Percentiles rank a stretch among this genome's conserved stretches.
Conservation (phyloP, 2,797 vertebrate genomes). For the Cygnus olor region DNA sequence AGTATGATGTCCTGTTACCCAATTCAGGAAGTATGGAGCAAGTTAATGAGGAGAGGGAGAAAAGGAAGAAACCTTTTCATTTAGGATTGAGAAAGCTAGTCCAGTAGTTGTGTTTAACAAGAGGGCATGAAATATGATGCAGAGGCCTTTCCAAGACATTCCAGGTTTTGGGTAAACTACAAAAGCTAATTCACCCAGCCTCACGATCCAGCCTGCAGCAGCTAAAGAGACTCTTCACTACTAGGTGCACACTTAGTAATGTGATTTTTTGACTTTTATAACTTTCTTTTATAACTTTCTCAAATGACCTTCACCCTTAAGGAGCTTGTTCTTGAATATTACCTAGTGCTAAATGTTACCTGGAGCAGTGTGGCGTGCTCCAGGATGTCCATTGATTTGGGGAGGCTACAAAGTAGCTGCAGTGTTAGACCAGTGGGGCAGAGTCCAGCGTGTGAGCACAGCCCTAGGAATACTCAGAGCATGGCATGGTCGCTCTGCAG, state of each 20-base stretch:
- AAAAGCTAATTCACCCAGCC: not conserved
- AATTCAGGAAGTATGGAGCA: not conserved
- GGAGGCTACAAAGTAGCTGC: not conserved
- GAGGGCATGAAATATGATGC: not conserved
- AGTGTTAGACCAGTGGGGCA: accelerated
- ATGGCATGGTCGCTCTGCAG: accelerated
- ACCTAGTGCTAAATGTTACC: not conserved
- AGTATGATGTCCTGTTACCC: not conserved
- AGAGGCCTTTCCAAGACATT: not conserved
- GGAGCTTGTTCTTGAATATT: not conserved
- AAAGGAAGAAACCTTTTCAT: not conserved
- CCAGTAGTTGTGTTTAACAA: not conserved
- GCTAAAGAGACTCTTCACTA: not conserved
- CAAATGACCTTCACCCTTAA: not conserved
- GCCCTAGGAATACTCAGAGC: not conserved
- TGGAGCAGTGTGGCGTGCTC: not conserved
- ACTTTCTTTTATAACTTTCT: not conserved
- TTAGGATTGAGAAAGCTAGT: not conserved
- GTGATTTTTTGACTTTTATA: not conserved
- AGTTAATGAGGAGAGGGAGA: not conserved
- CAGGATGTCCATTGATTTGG: not conserved
- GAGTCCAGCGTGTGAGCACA: not conserved
- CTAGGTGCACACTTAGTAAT: not conserved
- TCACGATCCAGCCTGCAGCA: not conserved
- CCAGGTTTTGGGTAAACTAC: not conserved